Evolutionary conservation across 2,113 vertebrate species (phyloP), one percentile per base, ranked within the genome.

Genomic region (Callionymus lyra): DNA sequence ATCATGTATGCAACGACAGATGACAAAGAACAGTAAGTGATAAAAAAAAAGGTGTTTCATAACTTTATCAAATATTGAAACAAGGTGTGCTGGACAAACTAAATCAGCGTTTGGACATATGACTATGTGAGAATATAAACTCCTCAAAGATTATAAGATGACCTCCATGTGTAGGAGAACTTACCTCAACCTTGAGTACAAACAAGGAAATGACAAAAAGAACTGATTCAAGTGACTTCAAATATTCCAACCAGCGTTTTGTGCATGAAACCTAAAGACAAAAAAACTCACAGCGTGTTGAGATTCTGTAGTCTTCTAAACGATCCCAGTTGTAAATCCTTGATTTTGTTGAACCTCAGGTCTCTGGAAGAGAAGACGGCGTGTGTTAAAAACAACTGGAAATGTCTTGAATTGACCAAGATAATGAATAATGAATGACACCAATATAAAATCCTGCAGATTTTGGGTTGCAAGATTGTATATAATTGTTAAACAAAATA

Each of bases 341-440:
- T 88, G 79, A 99, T 94, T 82, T 93, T 91, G 80, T 99, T 99
- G 70, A 99, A 99, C 59, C 95, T 90, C 56, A 99, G 77, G 56
- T 99, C 94, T 76, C 95, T 99, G 84, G 6, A 71, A 35, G 6
- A 18, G 35, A 31, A 31, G 41, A 27, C 21, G 8, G 4, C 8
- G 21, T 27, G 21, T 13, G 19, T 1, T 38, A 38, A 45, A 48
- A 21, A 17, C 10, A 27, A 27, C 21, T 27, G 4, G 4, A 5
- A 27, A 8, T 27, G 21, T 27, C 21, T 27, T 27, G 21, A n/a
- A n/a, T 27, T 27, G 21, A 8, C 9, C n/a, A n/a, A n/a, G n/a
- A n/a, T n/a, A n/a, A n/a, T n/a, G n/a, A n/a, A n/a, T n/a, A n/a
- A n/a, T n/a, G n/a, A n/a, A n/a, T n/a, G n/a, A n/a, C n/a, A n/a